Conservation (phyloP, 2,113 vertebrate genomes). For the Danio rerio region DNA sequence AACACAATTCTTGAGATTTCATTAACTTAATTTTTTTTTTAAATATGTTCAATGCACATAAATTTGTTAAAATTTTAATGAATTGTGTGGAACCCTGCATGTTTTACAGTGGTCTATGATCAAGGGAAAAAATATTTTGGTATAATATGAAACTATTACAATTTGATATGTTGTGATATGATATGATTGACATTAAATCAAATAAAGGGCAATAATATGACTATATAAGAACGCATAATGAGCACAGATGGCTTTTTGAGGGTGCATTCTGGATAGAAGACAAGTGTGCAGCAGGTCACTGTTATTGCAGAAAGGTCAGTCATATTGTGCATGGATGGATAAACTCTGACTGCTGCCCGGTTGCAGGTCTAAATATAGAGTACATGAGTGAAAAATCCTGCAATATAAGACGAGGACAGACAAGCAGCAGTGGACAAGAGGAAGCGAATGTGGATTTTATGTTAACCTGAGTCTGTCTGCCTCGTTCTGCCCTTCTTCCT, state of each 20-base stretch:
- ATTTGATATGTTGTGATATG: too few species aligned
- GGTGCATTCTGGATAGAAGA: neutral
- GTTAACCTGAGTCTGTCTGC: conserved; percentile 5
- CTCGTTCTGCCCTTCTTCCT: conserved; percentile 14
- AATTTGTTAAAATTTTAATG: too few species aligned
- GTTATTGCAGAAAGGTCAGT: conserved; percentile 51
- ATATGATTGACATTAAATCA: too few species aligned
- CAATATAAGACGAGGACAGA: conserved; percentile 32
- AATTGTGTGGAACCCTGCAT: too few species aligned
- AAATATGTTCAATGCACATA: too few species aligned
- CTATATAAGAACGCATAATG: neutral
- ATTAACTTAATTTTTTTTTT: too few species aligned
- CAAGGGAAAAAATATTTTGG: too few species aligned
- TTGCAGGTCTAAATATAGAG: conserved; percentile 77
- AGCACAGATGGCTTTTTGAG: neutral
- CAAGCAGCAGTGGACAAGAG: conserved; percentile 57
- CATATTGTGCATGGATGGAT: conserved; percentile 63
- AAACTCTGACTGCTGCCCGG: conserved; percentile 74
- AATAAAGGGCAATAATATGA: neutral
- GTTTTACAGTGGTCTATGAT: too few species aligned
- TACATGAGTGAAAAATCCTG: conserved; percentile 41
- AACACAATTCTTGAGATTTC: too few species aligned
- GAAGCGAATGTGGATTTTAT: conserved; percentile 18
- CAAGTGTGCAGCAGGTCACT: neutral
- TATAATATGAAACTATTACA: too few species aligned